phyloP scores from a whole-genome alignment of 2,113 vertebrate genomes.

The Dryoscopus gambensis region DNA sequence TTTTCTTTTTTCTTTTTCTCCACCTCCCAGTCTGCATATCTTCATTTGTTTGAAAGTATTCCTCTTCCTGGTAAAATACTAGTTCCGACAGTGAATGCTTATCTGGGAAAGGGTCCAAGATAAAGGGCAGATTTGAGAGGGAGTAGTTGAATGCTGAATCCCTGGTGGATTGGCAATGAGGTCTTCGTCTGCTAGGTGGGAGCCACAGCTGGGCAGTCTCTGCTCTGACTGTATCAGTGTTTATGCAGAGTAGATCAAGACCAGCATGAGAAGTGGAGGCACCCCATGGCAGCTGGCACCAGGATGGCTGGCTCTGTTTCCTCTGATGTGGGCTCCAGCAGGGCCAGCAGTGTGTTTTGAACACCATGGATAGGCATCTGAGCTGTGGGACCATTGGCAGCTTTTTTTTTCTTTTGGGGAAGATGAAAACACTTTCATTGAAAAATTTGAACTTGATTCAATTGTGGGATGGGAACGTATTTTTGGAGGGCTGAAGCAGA shows the following conservation, averaged over 20 bases:
- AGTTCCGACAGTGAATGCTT: background rate
- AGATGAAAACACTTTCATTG: background rate
- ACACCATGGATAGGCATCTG: background rate
- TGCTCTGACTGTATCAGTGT: background rate
- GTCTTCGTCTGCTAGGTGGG: background rate
- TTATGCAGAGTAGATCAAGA: background rate
- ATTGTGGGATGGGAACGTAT: background rate
- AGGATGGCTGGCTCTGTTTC: background rate
- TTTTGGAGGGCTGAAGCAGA: background rate
- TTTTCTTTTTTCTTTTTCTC: background rate
- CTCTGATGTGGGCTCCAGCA: background rate
- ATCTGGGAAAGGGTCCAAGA: background rate
- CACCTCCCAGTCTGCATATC: background rate
- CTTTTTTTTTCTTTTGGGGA: background rate
- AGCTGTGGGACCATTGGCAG: accelerated
- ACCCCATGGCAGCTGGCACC: background rate
- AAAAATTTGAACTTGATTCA: background rate
- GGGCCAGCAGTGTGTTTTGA: accelerated
- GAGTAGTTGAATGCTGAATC: background rate
- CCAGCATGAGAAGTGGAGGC: background rate
- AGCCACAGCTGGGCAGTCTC: background rate
- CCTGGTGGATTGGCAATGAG: accelerated
- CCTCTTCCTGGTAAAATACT: background rate
- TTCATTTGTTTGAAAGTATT: background rate
- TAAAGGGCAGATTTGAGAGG: background rate